Percentiles rank a stretch among this genome's conserved stretches.
Evolutionary conservation across 2,113 vertebrate species (phyloP).

Genomic region (Polypterus bichir): DNA sequence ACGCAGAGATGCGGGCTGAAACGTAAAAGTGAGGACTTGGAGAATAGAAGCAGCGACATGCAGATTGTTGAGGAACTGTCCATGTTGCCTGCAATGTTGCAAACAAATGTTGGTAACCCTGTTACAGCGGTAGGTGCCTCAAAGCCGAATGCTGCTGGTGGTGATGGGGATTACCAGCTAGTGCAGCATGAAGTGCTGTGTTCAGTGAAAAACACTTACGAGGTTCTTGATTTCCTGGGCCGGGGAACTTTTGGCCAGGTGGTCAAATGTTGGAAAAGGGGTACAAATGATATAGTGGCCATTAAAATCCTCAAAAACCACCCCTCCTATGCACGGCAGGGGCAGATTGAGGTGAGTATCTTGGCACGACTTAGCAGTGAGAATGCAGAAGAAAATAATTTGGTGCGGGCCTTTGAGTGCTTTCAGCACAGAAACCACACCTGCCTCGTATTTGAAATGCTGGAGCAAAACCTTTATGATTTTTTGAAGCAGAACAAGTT

Average conservation of each 20-base stretch:
- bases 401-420: slow-evolving; percentile 92
- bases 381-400: slow-evolving; percentile 93
- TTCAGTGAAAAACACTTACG: slow-evolving; percentile 92
- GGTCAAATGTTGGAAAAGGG: slow-evolving; percentile 96
- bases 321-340: slow-evolving; percentile 91
- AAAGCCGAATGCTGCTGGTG: slow-evolving; percentile 61
- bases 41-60: slow-evolving; percentile 75
- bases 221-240: slow-evolving; percentile 94
- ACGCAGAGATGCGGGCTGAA: slow-evolving; percentile 92
- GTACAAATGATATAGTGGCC: slow-evolving; percentile 87
- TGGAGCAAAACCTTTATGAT: slow-evolving; percentile 96
- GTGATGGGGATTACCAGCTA: slow-evolving; percentile 92
- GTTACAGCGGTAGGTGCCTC: slow-evolving; percentile 61
- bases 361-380: slow-evolving; percentile 87
- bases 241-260: slow-evolving; percentile 96
- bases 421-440: slow-evolving; percentile 96
- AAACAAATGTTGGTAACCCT: slow-evolving; percentile 73
- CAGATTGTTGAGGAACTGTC: slow-evolving; percentile 96
- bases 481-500: slow-evolving; percentile 98
- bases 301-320: slow-evolving; percentile 97
- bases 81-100: slow-evolving; percentile 94
- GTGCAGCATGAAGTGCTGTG: slow-evolving; percentile 92
- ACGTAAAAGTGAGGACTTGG: slow-evolving; percentile 94
- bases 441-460: slow-evolving; percentile 96
- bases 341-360: slow-evolving; percentile 96